Percentiles rank a stretch among this genome's conserved stretches.
Conservation (phyloP, 35 echinoderm and acorn worm genomes). For the Strongylocentrotus purpuratus region DNA sequence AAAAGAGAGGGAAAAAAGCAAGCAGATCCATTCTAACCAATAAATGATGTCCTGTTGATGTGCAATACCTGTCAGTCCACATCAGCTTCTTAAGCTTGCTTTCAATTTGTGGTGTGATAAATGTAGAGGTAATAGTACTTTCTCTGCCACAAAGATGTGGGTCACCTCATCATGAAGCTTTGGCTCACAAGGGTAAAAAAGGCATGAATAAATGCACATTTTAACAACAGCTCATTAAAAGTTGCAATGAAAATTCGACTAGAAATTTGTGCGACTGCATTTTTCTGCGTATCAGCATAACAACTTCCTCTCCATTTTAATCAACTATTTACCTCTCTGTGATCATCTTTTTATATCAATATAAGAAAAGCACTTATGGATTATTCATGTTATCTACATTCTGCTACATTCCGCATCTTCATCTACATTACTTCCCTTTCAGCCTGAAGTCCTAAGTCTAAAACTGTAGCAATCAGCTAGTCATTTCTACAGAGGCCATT, state of each 20-base stretch:
- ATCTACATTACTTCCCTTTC: neutral
- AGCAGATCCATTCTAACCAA: neutral
- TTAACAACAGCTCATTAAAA: neutral
- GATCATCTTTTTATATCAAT: neutral
- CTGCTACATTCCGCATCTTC: neutral
- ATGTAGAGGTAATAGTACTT: slow-evolving; percentile 18
- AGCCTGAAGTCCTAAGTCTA: neutral
- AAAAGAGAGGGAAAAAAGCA: neutral
- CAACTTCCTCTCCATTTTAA: neutral
- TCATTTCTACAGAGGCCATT: neutral
- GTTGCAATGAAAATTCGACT: neutral
- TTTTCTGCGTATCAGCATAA: neutral
- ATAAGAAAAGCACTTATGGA: neutral
- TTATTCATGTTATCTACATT: neutral
- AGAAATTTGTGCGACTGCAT: neutral
- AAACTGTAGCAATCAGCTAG: neutral
- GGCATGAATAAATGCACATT: neutral
- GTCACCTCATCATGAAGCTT: neutral
- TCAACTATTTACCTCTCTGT: too few relatives aligned
- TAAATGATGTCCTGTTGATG: slow-evolving; percentile 42
- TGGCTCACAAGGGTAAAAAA: neutral
- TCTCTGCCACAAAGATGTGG: neutral
- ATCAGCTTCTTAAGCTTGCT: neutral
- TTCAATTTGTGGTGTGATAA: slow-evolving; percentile 21
- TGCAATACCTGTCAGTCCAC: slow-evolving; percentile 40